Evolutionary conservation across 2,113 vertebrate species (phyloP), one percentile per base, ranked within the genome.

Genomic region (Bos indicus): DNA sequence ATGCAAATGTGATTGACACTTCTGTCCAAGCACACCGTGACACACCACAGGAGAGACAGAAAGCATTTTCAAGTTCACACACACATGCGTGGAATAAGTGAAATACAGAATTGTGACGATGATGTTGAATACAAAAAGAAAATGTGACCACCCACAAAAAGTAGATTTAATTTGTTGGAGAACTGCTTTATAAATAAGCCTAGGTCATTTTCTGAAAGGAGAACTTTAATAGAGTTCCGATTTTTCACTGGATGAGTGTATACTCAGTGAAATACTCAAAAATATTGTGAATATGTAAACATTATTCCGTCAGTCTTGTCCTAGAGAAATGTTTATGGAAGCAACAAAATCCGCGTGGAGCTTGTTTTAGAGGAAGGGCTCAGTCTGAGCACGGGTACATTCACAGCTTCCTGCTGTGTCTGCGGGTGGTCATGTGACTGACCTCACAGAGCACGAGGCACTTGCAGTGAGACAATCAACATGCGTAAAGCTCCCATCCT

Each of bases 401-500:
- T 56, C 26, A 3, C 21, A 26, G 2, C 56, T 26, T 26, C 40
- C 78, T 33, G 3, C 25, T 48, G 28, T 25, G 51, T 88, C 46
- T 36, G 12, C 15, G 6, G 25, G 8, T 10, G 23, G 6, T 71
- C 9, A 5, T 1, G 7, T 26, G 40, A 28, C 46, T 17, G 43
- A 15, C 16, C 2, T 2, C 5, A 5, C 43, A 11, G 10, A 46
- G 33, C 11, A 36, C 0, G 15, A 57, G 67, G 33, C 10, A 9
- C 46, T 46, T 36, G 33, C 59, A 59, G 56, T 25, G 40, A 78
- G 59, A 28, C 6, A 3, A 0, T 2, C 0, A 33, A 3, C 13
- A 2, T 0, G 6, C 2, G 2, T 2, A 5, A 82, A 56, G 19
- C 26, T 3, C 43, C 56, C 19, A 7, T n/a, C 6, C 1, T 11